Conservation (phyloP, 1,140 invertebrate species). For the Macrobrachium nipponense region DNA sequence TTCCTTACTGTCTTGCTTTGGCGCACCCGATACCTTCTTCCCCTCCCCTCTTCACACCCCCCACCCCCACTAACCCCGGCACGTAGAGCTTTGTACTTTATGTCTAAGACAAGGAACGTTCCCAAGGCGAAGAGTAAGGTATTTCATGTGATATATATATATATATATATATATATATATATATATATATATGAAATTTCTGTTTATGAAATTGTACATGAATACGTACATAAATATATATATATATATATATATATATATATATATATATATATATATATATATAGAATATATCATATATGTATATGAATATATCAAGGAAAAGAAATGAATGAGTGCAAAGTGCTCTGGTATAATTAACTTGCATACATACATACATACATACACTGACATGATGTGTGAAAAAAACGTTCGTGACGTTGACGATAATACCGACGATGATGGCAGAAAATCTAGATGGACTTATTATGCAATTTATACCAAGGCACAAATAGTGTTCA, state of each 20-base stretch:
- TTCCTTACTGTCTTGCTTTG: too few relatives aligned
- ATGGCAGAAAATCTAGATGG: too few relatives aligned
- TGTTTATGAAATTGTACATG: conserved; percentile 14
- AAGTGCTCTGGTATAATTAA: not conserved
- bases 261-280: conserved; percentile 12
- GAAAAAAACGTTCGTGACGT: too few relatives aligned
- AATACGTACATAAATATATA: not conserved
- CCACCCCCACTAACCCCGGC: too few relatives aligned
- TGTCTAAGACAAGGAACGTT: too few relatives aligned
- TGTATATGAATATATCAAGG: not conserved
- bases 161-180: conserved; percentile 2
- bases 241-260: conserved; percentile 5
- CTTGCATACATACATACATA: conserved; percentile 16
- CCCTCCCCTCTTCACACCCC: too few relatives aligned
- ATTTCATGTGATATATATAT: not conserved
- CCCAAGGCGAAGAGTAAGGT: too few relatives aligned
- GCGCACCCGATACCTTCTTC: too few relatives aligned
- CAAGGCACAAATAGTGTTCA: too few relatives aligned
- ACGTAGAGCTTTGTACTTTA: too few relatives aligned
- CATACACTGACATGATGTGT: not conserved
- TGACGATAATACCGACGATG: too few relatives aligned
- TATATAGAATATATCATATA: conserved; percentile 4
- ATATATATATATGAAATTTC: conserved; percentile 13
- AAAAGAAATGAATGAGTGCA: not conserved
- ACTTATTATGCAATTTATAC: too few relatives aligned